Evolutionary conservation across 92 coral and sea anemone genomes (phyloP), one percentile per base, ranked within the genome.

Genomic region (Umimayanthus chanpuru): DNA sequence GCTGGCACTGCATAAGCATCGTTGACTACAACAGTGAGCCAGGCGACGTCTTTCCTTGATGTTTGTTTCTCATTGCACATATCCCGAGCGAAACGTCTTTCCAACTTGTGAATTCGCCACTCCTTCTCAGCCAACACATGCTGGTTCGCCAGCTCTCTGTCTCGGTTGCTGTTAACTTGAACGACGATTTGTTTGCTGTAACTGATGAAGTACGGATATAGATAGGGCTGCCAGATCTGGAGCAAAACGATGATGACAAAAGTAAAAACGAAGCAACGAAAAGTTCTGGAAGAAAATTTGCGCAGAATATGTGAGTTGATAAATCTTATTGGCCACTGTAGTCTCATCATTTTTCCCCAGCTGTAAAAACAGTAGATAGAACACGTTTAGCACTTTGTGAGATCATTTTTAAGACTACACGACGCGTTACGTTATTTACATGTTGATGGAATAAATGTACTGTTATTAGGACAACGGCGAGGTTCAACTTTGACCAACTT

Each of bases 1-100:
- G 96, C 89, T 3, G 96, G 90, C 5, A 76, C 38, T n/a, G 88
- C 91, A 64, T 89, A 92, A 23, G 68, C 88, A 85, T 93, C 94
- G 32, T 93, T 90, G 0, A 93, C 94, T 41, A 92, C 78, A 3
- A 89, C 90, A 3, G 96, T 91, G 40, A 93, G 85, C 96, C 96
- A 93, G n/a, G 92, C 61, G 5, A 81, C 85, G 26, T 89, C 84
- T 29, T 88, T 74, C 40, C 91, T 44, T 50, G 81, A 2, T 9
- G 29, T n/a, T 1, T 40, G 90, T 49, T 91, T 86, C 8, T 67
- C 81, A 72, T 84, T 67, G 76, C 94, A 93, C 67, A 88, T 81
- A 1, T 89, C 82, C 28, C 91, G 88, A 65, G 83, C 93, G 75
- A 75, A 93, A 25, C 81, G 91, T 23, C 70, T 82, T 50, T 91